Conservation (phyloP, 1,140 invertebrate species). For the Microplitis demolitor region DNA sequence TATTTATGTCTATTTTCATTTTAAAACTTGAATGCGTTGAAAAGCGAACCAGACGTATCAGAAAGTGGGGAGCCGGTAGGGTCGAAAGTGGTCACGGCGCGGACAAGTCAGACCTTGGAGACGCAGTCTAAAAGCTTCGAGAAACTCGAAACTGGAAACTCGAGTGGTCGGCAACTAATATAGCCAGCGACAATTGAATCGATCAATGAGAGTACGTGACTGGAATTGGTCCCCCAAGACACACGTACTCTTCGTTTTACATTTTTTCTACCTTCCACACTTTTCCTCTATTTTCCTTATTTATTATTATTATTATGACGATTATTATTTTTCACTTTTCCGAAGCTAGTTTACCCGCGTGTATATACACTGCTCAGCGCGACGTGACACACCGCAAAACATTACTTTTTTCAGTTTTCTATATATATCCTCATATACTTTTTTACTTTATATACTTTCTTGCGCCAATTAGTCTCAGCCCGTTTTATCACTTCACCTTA, state of each 20-base stretch:
- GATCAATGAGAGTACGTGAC: slow-evolving; percentile 22
- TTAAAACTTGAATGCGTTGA: not conserved
- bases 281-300: not conserved
- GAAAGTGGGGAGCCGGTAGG: not conserved
- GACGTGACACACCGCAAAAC: not conserved
- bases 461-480: slow-evolving; percentile 22
- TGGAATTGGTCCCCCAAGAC: not conserved
- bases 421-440: not conserved
- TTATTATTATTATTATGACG: not conserved
- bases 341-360: not conserved
- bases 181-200: slow-evolving; percentile 24
- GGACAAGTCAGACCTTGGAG: slow-evolving; percentile 9
- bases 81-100: slow-evolving; percentile 14
- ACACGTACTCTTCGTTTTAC: not conserved
- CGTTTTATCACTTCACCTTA: slow-evolving; percentile 26
- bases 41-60: too few species aligned
- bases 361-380: not conserved
- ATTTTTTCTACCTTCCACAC: not conserved
- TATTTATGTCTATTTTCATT: too few species aligned
- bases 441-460: slow-evolving; percentile 9
- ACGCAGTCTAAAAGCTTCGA: slow-evolving; percentile 22
- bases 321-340: not conserved
- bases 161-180: slow-evolving; percentile 14
- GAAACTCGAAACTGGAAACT: slow-evolving; percentile 24
- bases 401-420: not conserved